Percentiles rank a stretch among this genome's conserved stretches.
These are phyloP conservation scores for Amphipoea oculea DNA, from an alignment of 2,888 invertebrate genomes.

Conservation along the genomic window DNA sequence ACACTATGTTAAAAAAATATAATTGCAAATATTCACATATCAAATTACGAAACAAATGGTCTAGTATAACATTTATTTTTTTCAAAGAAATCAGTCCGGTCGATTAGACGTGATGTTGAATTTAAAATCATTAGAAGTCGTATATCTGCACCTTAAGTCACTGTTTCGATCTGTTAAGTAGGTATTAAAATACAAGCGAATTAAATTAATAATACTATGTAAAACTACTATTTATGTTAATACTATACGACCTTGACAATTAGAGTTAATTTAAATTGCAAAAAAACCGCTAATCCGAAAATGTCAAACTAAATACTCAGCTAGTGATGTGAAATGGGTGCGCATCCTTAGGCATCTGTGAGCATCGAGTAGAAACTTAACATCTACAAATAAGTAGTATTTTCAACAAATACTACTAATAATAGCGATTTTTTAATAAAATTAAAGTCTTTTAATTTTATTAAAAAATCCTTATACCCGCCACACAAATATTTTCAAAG, in stretches of 20 bases:
- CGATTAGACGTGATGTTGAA: too few species aligned
- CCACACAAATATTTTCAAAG: neutral
- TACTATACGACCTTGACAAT: conserved; percentile 73
- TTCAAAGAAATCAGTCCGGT: too few species aligned
- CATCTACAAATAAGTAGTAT: neutral
- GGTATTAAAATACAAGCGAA: neutral
- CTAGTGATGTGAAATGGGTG: conserved; percentile 33
- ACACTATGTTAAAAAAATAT: too few species aligned
- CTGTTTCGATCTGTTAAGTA: neutral
- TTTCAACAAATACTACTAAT: neutral
- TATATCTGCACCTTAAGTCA: too few species aligned
- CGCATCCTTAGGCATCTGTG: neutral
- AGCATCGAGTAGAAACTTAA: neutral
- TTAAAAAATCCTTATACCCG: neutral
- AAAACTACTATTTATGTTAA: conserved; percentile 54
- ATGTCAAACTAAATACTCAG: conserved; percentile 70
- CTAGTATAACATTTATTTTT: too few species aligned
- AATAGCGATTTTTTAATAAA: neutral
- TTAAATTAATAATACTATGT: conserved; percentile 16
- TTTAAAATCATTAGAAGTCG: too few species aligned
- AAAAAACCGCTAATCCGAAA: conserved; percentile 69
- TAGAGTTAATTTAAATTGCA: conserved; percentile 72
- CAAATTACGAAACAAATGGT: too few species aligned
- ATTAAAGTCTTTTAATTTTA: neutral
- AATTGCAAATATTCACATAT: too few species aligned